Percentiles rank a stretch among this genome's conserved stretches.
These are phyloP conservation scores for Spilogale gracilis DNA, from an alignment of 2,113 vertebrate genomes.

Conservation along the genomic window DNA sequence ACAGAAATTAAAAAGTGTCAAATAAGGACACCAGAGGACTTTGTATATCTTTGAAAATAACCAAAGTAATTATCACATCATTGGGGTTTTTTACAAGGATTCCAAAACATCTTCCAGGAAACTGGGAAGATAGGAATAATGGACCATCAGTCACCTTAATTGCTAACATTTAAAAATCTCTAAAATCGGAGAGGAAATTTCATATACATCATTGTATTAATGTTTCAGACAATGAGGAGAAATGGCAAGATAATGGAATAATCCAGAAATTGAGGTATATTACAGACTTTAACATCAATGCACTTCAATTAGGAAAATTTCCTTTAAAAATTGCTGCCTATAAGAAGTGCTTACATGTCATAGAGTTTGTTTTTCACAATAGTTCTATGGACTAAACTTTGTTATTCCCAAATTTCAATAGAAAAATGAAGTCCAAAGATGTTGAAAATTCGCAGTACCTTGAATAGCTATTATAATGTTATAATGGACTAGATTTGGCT, in stretches of 20 bases:
- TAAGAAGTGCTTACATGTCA: background rate
- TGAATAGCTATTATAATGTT: background rate
- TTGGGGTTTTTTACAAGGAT: background rate
- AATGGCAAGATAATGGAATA: background rate
- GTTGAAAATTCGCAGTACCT: background rate
- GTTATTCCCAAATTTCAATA: background rate
- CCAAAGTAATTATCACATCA: background rate
- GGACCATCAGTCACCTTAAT: background rate
- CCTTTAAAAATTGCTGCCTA: background rate
- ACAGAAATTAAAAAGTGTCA: background rate
- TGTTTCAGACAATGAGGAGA: background rate
- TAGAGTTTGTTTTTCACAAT: background rate
- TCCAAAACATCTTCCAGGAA: slow-evolving; percentile 21
- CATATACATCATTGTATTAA: background rate
- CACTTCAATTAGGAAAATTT: background rate
- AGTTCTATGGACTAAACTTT: background rate
- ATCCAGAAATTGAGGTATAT: background rate
- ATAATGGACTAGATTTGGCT: background rate
- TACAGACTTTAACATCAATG: background rate
- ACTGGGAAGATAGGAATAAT: background rate
- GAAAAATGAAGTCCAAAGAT: background rate
- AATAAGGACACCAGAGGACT: background rate
- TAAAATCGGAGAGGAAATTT: background rate
- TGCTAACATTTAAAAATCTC: background rate
- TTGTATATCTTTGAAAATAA: slow-evolving; percentile 17